Base-by-base conservation (phyloP, 2,113 vertebrate species). In the Caracal caracal region DNA sequence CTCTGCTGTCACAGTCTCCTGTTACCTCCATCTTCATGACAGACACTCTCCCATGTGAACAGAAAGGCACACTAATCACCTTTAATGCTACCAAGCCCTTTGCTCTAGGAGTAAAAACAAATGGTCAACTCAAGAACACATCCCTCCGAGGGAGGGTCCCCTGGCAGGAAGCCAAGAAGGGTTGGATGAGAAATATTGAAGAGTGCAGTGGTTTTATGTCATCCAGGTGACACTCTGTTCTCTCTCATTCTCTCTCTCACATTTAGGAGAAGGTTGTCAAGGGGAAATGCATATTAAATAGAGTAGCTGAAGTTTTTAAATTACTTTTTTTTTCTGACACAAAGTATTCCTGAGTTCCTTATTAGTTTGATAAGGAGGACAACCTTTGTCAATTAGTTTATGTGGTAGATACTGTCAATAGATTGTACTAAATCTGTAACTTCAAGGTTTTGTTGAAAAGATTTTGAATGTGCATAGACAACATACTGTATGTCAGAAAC, bases 391-490 rank as follows among this genome's bases (percentile, higher is more conserved):
- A 68, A 37, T 80, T 56, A 84, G 26, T 53, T 43, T 71, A 19
- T 13, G 26, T 17, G 5, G 61, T 51, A 13, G 59, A 11, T 89
- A 59, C 66, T 84, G 70, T 76, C 47, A 19, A 26, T 43, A 59
- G 30, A 37, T 76, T 13, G 6, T 20, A 53, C 9, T 73, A 59
- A 49, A 84, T 59, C 33, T 61, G 33, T 43, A 51, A 61, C 7
- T 47, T 94, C 8, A 37, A 84, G 47, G 22, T 87, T 94, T 85
- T 90, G 33, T 40, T 93, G 37, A 88, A 82, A 94, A 80, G 37
- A 73, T 88, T n/a, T 56, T 51, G n/a, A 97, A 84, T 90, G 16
- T 56, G 53, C 53, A 61, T 16, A 10, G 30, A 87, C 26, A 80
- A 13, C 10, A 47, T 83, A 30, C 4, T 11, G 11, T 56, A 59